Evolutionary conservation across 2,888 invertebrate species (phyloP).

Genomic region (Cephus sareptanus): DNA sequence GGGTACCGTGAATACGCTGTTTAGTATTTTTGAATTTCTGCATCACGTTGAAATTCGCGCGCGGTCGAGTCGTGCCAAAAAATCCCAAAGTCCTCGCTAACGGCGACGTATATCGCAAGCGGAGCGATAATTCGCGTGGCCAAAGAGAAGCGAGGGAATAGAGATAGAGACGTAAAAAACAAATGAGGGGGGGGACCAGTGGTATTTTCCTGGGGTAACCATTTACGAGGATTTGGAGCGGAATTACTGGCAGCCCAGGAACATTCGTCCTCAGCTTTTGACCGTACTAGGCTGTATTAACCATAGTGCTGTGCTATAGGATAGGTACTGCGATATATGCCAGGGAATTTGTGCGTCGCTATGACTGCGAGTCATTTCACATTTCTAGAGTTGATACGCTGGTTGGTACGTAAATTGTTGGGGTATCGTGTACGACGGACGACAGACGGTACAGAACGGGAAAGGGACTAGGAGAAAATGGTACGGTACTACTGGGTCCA

Average conservation of each 20-base stretch:
- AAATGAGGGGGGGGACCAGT: not conserved
- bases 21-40: not conserved
- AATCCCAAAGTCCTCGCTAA: not conserved
- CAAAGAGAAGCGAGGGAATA: not conserved
- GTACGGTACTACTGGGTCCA: conserved; percentile 3
- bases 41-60: not conserved
- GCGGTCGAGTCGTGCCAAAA: not conserved
- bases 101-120: not conserved
- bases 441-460: not conserved
- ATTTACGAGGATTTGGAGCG: not conserved
- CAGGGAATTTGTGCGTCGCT: not conserved
- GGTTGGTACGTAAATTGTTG: not conserved
- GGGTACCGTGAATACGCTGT: not conserved
- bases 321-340: not conserved
- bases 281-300: not conserved
- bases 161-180: not conserved
- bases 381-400: not conserved
- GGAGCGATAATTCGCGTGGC: not conserved
- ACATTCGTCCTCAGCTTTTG: not conserved
- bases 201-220: not conserved
- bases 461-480: conserved; percentile 1
- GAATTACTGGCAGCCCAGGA: not conserved
- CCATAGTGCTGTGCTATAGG: not conserved
- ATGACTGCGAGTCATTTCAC: not conserved
- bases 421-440: not conserved